Conservation (phyloP, 2,113 vertebrate genomes). For the Naja naja region DNA sequence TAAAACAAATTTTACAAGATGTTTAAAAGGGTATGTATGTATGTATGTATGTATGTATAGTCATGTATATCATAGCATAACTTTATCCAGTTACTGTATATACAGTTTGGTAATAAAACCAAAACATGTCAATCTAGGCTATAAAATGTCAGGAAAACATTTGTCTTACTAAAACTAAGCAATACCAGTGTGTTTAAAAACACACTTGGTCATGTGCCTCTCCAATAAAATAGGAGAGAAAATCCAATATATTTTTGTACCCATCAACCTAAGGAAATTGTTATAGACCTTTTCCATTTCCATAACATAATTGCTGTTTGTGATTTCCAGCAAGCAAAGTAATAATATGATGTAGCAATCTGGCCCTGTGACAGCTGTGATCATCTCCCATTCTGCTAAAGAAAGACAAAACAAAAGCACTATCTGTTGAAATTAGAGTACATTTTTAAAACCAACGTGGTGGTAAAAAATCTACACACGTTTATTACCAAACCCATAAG, state of each 20-base stretch:
- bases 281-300: background rate
- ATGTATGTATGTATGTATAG: background rate
- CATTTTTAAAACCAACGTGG: background rate
- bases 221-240: background rate
- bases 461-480: background rate
- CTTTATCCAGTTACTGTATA: background rate
- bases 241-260: background rate
- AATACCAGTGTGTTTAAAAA: background rate
- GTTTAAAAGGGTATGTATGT: background rate
- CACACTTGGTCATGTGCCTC: background rate
- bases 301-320: background rate
- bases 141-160: background rate
- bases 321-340: background rate
- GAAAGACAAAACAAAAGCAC: background rate
- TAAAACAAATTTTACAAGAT: background rate
- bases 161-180: background rate
- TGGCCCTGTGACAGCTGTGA: background rate
- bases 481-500: background rate
- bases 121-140: background rate
- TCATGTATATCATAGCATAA: background rate
- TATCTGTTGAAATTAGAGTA: background rate
- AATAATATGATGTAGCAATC: background rate
- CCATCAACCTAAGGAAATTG: background rate
- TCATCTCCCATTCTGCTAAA: background rate
- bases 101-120: background rate